Conservation (phyloP, 1,140 invertebrate species). For the Heliconius nattereri region DNA sequence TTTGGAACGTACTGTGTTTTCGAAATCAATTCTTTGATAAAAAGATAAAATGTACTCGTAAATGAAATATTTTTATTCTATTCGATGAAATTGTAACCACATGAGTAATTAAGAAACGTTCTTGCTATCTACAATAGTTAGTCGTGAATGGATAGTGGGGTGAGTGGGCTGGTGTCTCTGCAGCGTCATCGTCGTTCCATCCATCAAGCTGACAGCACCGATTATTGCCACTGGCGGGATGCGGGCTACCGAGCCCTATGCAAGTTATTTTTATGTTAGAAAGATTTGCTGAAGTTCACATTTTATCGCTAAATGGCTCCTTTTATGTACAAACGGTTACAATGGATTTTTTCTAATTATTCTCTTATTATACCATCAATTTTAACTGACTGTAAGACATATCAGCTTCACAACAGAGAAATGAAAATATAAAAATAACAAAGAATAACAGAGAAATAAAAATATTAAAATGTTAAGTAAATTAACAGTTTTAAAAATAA, state of each 20-base stretch:
- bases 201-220: slow-evolving; percentile 70
- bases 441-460: background rate
- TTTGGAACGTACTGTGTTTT: background rate
- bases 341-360: background rate
- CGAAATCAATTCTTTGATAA: background rate
- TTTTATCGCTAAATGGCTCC: slow-evolving; percentile 42
- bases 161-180: slow-evolving; percentile 52
- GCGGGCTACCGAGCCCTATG: slow-evolving; percentile 51
- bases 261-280: slow-evolving; percentile 51
- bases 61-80: background rate
- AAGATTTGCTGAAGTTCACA: slow-evolving; percentile 49
- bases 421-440: background rate
- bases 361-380: no score
- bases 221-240: slow-evolving; percentile 62
- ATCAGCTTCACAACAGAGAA: background rate
- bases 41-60: background rate
- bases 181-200: slow-evolving; percentile 64
- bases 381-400: background rate
- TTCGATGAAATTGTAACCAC: background rate
- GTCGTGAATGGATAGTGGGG: slow-evolving; percentile 48
- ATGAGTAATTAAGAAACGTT: slow-evolving; percentile 32
- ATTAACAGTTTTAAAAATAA: slow-evolving; percentile 28
- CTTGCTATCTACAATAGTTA: slow-evolving; percentile 22
- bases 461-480: background rate
- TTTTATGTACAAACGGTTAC: slow-evolving; percentile 6